These are phyloP conservation scores for Microcebus jonahi DNA, from an alignment of 2,113 vertebrate species.

Conservation along the genomic window DNA sequence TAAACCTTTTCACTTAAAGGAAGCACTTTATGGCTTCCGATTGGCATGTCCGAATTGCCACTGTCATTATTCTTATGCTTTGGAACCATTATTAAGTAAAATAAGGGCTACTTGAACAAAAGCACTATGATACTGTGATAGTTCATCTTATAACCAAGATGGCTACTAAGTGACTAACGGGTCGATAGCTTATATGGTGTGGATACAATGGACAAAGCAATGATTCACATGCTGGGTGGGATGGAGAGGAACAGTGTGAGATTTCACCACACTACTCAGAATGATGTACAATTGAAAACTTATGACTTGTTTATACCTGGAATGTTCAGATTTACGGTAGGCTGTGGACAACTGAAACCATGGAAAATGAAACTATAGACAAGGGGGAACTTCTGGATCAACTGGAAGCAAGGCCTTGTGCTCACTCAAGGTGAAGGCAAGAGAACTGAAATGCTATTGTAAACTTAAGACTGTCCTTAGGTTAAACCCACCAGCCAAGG, in stretches of 20 bases:
- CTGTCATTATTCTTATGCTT: not conserved
- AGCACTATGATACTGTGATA: not conserved
- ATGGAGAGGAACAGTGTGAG: not conserved
- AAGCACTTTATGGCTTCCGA: not conserved
- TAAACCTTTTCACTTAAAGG: not conserved
- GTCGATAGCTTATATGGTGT: not conserved
- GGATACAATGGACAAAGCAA: not conserved
- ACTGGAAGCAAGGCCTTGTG: not conserved
- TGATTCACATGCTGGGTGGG: not conserved
- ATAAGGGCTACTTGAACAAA: not conserved
- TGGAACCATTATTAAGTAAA: not conserved
- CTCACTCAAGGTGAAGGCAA: not conserved
- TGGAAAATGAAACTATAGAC: not conserved
- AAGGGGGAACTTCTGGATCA: not conserved
- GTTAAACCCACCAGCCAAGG: not conserved
- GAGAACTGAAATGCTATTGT: not conserved
- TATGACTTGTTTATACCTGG: not conserved
- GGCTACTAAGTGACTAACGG: not conserved
- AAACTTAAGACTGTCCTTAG: not conserved
- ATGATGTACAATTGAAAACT: not conserved
- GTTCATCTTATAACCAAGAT: not conserved
- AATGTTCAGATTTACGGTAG: not conserved
- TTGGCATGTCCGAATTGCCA: not conserved
- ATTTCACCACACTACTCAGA: not conserved
- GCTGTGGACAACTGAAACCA: not conserved